A percentile compares a stretch with the other conserved stretches of the same genome.
Conservation (phyloP, 2,888 invertebrate genomes). For the Marronus borbonicus region DNA sequence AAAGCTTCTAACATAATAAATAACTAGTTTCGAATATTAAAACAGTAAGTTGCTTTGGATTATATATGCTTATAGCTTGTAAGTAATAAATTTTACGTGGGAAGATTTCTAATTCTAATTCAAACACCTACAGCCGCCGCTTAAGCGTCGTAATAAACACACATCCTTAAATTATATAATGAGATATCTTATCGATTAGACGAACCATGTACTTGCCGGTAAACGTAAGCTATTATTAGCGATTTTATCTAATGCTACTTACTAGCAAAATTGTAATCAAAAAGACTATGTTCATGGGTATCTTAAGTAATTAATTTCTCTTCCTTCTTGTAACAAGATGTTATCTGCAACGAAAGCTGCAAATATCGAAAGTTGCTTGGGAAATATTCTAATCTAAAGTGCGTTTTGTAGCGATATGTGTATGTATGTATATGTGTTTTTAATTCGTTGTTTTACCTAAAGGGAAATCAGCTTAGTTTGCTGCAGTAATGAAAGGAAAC, state of each 20-base stretch:
- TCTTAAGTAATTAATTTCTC: conserved; percentile 4
- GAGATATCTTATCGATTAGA: background rate
- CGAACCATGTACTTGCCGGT: background rate
- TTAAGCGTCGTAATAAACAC: background rate
- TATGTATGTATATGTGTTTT: too few species aligned
- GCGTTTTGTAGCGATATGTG: too few species aligned
- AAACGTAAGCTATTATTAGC: background rate
- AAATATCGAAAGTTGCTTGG: conserved; percentile 3
- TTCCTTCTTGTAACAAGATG: background rate
- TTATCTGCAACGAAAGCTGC: background rate
- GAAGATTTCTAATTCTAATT: background rate
- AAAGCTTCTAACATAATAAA: too few species aligned
- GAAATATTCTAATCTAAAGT: too few species aligned
- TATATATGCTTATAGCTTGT: too few species aligned
- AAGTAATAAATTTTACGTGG: background rate
- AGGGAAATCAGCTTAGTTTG: too few species aligned
- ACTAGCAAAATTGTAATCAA: background rate
- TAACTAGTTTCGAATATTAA: too few species aligned
- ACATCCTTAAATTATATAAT: background rate
- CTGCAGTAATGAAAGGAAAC: too few species aligned
- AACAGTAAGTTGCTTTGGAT: too few species aligned
- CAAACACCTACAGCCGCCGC: background rate
- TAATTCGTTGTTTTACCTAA: too few species aligned
- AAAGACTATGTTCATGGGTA: background rate
- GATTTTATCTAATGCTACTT: conserved; percentile 1